phyloP scores from a whole-genome alignment of 1,140 invertebrate species.

The Polypedilum vanderplanki region DNA sequence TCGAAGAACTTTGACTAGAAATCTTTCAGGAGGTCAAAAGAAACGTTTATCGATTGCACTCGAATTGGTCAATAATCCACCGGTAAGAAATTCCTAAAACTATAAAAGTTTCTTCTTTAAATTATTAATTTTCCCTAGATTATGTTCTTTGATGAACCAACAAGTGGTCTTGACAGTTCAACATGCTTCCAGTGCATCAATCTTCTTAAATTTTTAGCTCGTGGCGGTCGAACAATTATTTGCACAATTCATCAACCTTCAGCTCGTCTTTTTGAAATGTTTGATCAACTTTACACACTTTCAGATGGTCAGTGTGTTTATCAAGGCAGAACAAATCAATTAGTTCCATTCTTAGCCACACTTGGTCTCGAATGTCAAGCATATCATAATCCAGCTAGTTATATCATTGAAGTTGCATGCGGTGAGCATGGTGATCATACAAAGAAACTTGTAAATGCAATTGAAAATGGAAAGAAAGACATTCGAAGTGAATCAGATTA shows the following conservation, averaged over 20 bases:
- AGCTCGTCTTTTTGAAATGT: slow-evolving; percentile 93
- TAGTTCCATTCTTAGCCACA: slow-evolving; percentile 80
- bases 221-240: slow-evolving; percentile 87
- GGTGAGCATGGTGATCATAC: slow-evolving; percentile 92
- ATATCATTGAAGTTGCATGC: slow-evolving; percentile 90
- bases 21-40: slow-evolving; percentile 90
- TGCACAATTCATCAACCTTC: slow-evolving; percentile 98
- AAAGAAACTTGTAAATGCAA: slow-evolving; percentile 71
- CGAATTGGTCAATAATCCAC: slow-evolving; percentile 91
- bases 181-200: slow-evolving; percentile 91
- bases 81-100: slow-evolving; percentile 32
- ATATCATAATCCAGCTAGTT: slow-evolving; percentile 96
- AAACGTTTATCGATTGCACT: slow-evolving; percentile 94
- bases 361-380: slow-evolving; percentile 81
- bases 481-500: slow-evolving; percentile 49
- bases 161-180: slow-evolving; percentile 89
- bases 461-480: slow-evolving; percentile 72
- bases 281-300: slow-evolving; percentile 90
- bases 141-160: slow-evolving; percentile 98
- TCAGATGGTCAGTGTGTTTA: slow-evolving; percentile 93
- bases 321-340: slow-evolving; percentile 72
- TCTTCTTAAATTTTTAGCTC: slow-evolving; percentile 76
- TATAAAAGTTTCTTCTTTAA: neutral
- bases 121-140: slow-evolving; percentile 50
- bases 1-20: slow-evolving; percentile 77